Evolutionary conservation across 1,140 invertebrate species (phyloP).

Genomic region (Calliopsis andreniformis): DNA sequence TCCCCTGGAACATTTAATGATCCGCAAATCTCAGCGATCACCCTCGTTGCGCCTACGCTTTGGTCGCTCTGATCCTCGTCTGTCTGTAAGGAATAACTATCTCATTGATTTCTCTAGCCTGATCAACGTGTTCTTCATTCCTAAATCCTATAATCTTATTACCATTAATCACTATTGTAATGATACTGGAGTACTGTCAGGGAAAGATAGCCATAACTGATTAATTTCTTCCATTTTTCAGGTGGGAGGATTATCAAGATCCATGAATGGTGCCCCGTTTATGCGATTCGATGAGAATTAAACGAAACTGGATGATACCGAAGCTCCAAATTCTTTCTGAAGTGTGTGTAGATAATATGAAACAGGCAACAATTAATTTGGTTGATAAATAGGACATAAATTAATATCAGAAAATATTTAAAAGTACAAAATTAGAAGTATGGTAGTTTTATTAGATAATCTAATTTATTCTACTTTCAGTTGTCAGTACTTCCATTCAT

Average conservation of each 20-base stretch:
- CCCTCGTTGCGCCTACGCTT: conserved; percentile 80
- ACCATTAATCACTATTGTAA: too few relatives aligned
- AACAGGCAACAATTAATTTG: neutral
- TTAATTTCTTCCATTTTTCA: conserved; percentile 58
- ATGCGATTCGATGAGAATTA: conserved; percentile 59
- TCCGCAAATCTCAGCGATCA: conserved; percentile 79
- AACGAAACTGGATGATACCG: conserved; percentile 16
- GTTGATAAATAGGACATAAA: too few relatives aligned
- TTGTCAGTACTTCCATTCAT: too few relatives aligned
- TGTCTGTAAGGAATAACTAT: conserved; percentile 55
- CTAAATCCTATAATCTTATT: neutral
- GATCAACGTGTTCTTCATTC: neutral
- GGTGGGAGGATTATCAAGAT: conserved; percentile 48
- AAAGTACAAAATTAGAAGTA: too few relatives aligned
- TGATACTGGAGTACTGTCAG: neutral
- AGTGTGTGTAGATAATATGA: neutral
- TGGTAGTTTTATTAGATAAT: too few relatives aligned
- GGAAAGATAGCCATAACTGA: too few relatives aligned
- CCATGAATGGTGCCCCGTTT: conserved; percentile 27
- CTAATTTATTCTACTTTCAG: too few relatives aligned
- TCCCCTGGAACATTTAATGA: conserved; percentile 75
- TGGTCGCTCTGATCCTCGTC: conserved; percentile 71
- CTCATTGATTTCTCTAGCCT: neutral
- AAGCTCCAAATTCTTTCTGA: neutral
- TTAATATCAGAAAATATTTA: too few relatives aligned